phyloP scores from a whole-genome alignment of 1,140 invertebrate genomes.

The Formica exsecta region DNA sequence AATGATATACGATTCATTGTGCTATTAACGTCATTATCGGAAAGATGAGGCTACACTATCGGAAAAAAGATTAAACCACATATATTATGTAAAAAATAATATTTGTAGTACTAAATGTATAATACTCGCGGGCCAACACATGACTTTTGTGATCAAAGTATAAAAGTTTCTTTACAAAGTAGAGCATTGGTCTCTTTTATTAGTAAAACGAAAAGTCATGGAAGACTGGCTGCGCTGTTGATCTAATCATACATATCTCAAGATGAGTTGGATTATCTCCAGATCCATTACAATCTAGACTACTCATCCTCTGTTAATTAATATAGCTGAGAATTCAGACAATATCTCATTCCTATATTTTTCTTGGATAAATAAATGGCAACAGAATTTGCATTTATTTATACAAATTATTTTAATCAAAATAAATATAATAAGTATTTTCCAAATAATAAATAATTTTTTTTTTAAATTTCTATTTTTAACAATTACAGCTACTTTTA shows the following conservation, averaged over 20 bases:
- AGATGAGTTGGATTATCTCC: conserved; percentile 52
- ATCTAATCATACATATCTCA: conserved; percentile 37
- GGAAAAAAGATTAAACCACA: neutral
- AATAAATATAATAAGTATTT: too few relatives aligned
- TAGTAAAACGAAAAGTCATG: conserved; percentile 56
- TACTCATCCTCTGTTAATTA: conserved; percentile 57
- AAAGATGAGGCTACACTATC: too few relatives aligned
- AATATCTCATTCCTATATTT: neutral
- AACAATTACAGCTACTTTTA: neutral
- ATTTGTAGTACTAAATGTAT: neutral
- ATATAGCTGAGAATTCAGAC: conserved; percentile 11
- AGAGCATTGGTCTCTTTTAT: conserved; percentile 32
- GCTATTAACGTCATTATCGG: neutral
- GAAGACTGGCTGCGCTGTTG: conserved; percentile 13
- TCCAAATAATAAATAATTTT: neutral
- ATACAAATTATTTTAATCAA: too few relatives aligned
- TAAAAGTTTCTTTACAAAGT: conserved; percentile 29
- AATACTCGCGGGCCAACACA: neutral
- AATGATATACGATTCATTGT: conserved; percentile 13
- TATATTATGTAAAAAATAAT: neutral
- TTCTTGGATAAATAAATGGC: neutral
- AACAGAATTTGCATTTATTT: too few relatives aligned
- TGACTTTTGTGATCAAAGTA: neutral
- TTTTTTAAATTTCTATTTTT: neutral
- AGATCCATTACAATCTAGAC: conserved; percentile 36